Percentiles rank a stretch among this genome's conserved stretches.
Evolutionary conservation across 2,797 vertebrate species (phyloP).

Genomic region (Hybognathus amarus): DNA sequence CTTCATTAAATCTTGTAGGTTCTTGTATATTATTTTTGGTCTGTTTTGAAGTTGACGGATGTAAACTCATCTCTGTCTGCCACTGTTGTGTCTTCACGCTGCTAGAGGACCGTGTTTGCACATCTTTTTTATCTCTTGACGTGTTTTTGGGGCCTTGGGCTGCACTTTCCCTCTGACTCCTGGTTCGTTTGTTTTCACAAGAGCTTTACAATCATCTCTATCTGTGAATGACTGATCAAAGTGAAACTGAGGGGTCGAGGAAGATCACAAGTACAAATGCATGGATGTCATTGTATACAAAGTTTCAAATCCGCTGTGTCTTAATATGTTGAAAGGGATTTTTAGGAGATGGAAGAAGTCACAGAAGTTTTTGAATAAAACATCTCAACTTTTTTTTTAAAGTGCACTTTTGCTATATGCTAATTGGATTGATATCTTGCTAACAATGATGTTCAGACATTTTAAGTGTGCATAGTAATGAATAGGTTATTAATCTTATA

Average conservation of each 20-base stretch:
- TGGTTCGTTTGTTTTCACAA: background rate
- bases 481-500: background rate
- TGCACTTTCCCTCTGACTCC: background rate
- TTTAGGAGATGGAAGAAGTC: background rate
- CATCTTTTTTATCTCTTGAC: background rate
- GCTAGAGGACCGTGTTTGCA: background rate
- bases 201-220: background rate
- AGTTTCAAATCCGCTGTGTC: background rate
- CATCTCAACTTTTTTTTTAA: background rate
- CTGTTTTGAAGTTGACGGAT: background rate
- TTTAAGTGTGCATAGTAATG: background rate
- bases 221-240: slow-evolving; percentile 7
- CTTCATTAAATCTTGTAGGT: background rate
- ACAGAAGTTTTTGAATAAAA: background rate
- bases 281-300: background rate
- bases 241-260: background rate
- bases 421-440: too few relatives aligned
- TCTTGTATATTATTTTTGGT: background rate
- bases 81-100: background rate
- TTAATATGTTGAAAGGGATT: background rate
- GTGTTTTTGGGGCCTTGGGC: background rate
- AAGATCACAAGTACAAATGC: background rate
- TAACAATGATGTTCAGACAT: background rate
- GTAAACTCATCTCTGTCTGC: background rate
- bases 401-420: background rate